Evolutionary conservation across 2,888 invertebrate genomes (phyloP), one percentile per base, ranked within the genome.

Genomic region (Allacma fusca): DNA sequence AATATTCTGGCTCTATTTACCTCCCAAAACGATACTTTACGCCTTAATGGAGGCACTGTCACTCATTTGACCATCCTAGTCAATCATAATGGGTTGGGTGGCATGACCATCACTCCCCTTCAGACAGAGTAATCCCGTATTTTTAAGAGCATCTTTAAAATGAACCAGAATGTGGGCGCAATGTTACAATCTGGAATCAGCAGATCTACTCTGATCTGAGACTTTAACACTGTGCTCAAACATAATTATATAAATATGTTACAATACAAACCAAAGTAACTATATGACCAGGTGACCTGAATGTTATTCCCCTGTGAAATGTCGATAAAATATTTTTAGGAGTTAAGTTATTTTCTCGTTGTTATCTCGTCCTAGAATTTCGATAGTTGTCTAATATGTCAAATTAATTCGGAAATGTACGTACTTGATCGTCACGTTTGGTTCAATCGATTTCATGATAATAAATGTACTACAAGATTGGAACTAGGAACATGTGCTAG

Each of bases 1-100:
- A 73, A 62, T 64, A 62, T 62, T 13, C 26, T 64, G 9, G 26
- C 62, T 9, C 40, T 73, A 19, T 40, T 73, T 43, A 59, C 73
- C 40, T 16, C 57, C 0, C 59, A 57, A 59, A 71, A 57, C 57
- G 71, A 71, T 19, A n/a, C 26, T 57, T 24, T 71, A 2, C n/a
- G 71, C 1, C 16, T 59, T 64, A n/a, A n/a, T n/a, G 76, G 71
- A 2, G 62, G 23, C 23, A 23, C 43, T 5, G 26, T 76, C n/a
- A 76, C 76, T 40, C 76, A 76, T 26, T 21, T 76, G 2, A 71
- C 76, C 21, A 71, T 76, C 24, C 43, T 76, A 62, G 70, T 76
- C 9, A 73, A 73, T 73, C 73, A 73, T 34, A 29, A 72, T 43
- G 19, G 19, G 13, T 19, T 62, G 16, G 24, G 64, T 23, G 64